Evolutionary conservation across 1,140 invertebrate species (phyloP).

Genomic region (Rhopalosiphum maidis): DNA sequence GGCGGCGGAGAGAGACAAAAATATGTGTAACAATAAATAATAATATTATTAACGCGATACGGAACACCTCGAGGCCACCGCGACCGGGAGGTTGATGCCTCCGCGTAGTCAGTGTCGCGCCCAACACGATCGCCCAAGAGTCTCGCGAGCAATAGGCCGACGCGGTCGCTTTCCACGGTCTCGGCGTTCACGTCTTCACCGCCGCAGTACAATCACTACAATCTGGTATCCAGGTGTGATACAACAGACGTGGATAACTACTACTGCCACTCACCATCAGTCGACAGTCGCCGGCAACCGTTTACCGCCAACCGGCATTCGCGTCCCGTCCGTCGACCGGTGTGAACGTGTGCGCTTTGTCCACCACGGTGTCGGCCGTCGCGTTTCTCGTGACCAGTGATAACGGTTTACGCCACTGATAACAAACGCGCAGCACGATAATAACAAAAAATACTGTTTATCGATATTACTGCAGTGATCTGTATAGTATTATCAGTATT

Average conservation of each 20-base stretch:
- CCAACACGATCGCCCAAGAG: neutral
- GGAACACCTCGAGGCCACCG: constrained; percentile 5
- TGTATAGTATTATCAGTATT: neutral
- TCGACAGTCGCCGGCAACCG: neutral
- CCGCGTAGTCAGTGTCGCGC: neutral
- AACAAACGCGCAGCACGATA: neutral
- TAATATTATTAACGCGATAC: neutral
- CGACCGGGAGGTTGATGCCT: neutral
- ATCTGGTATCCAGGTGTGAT: neutral
- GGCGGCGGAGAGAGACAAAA: neutral
- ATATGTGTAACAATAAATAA: neutral
- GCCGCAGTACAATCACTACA: neutral
- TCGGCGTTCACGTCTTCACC: neutral
- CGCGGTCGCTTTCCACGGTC: neutral
- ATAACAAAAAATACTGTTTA: neutral
- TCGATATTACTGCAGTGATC: neutral
- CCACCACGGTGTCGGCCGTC: neutral
- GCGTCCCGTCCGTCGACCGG: constrained; percentile 4
- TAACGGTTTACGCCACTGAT: neutral
- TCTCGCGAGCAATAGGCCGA: neutral
- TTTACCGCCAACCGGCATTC: neutral
- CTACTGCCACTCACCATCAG: neutral
- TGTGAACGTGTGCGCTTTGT: neutral
- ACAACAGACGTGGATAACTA: neutral
- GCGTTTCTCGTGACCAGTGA: neutral